Base-by-base conservation (phyloP, 1,140 invertebrate genomes). In the Adelges cooleyi region DNA sequence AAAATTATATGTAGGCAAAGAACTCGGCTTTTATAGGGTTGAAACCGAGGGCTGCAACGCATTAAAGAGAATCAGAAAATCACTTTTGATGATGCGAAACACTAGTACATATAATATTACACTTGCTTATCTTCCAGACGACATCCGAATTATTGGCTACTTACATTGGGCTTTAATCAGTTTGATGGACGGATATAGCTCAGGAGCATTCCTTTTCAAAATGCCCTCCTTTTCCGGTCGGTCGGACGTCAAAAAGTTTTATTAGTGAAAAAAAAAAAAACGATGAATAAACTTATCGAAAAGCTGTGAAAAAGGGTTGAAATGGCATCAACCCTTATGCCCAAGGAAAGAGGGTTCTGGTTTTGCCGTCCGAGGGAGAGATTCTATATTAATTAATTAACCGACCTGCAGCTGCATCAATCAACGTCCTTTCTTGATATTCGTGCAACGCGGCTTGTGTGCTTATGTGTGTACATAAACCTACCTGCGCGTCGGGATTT, bases 301-400 rank as follows among this genome's bases (percentile, higher is more conserved):
- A 59, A 59, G 54, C 54, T 59, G 54, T 59, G 54, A 59, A 59
- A 59, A 59, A 59, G 54, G 54, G 54, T 59, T 46, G 42, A 46
- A 59, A 59, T 44, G 54, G 54, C 54, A 18, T 18, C 15, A 11
- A 17, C 54, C 54, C 54, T 59, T 46, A n/a, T n/a, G n/a, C n/a
- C n/a, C n/a, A n/a, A 27, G 54, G 36, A 56, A 56, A 54, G 40
- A 59, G 42, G 54, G 54, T 46, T 59, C 25, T 29, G 25, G 42
- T 29, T 59, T 46, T 59, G 27, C 11, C 38, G 17, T 59, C 42
- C 23, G 23, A 46, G 54, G 54, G 54, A 46, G 42, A 46, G 40
- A 59, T 59, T 59, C 54, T 46, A 29, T 59, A 59, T 59, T 59
- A 59, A 59, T 59, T 59, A 59, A 59, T 59, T 59, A 59, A 59